Base-by-base conservation (phyloP, 2,113 vertebrate genomes). In the Microtus richardsoni region DNA sequence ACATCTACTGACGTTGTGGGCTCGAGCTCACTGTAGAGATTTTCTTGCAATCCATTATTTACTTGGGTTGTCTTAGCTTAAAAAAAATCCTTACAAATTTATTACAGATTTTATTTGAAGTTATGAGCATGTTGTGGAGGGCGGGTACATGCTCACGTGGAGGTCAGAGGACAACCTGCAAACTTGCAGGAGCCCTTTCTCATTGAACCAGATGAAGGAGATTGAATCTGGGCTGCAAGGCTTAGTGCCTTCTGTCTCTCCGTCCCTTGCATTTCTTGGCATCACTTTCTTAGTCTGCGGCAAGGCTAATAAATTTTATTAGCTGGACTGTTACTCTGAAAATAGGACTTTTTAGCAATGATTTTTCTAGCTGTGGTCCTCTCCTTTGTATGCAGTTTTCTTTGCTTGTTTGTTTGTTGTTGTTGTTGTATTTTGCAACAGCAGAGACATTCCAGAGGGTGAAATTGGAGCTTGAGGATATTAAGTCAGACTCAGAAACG, bases 401-500 rank as follows among this genome's bases (percentile, higher is more conserved):
- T 58, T 58, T 58, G 58, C 19, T 58, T 58, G 19, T 7, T 58
- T 58, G 54, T 6, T 58, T 58, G 26, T 49, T 30, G 17, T 49
- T 91, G 41, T 39, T 13, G 54, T 91, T 12, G 12, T 36, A 62
- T 64, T 10, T 80, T 52, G 79, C 79, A 70, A 44, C 4, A 77
- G 71, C 2, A 68, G 44, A 84, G 66, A 62, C 80, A 88, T 95
- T 94, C 79, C 91, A 82, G 64, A 88, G 90, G 68, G 91, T 87
- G 91, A 94, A 96, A 84, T 73, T 11, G 92, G 88, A 82, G 92
- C 83, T 93, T n/a, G 68, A 89, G 78, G 49, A n/a, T 30, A 19
- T 39, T 74, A 91, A 96, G 47, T 96, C 75, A 93, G 89, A 93
- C 91, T 68, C 93, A 39, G 58, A 94, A 95, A 88, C 84, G 79